phyloP scores from a whole-genome alignment of 2,113 vertebrate genomes.

The Protobothrops mucrosquamatus region DNA sequence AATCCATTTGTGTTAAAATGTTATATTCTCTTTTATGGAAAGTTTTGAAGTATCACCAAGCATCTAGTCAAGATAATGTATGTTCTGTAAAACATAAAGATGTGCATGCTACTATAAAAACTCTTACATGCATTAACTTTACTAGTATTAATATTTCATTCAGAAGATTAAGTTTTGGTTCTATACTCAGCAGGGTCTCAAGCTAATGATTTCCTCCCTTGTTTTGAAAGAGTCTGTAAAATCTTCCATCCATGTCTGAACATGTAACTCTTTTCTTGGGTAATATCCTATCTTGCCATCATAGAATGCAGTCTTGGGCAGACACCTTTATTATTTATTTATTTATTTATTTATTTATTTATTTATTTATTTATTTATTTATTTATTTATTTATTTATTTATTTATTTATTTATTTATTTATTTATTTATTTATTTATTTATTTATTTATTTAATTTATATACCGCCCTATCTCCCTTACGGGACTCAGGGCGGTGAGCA shows the following conservation, averaged over 20 bases:
- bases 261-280: not conserved
- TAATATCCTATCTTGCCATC: fast-evolving
- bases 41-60: not conserved
- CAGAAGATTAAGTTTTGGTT: slow-evolving; percentile 51
- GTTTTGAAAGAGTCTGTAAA: slow-evolving; percentile 26
- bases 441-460: too few relatives aligned
- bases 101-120: slow-evolving; percentile 25
- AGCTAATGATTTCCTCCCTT: slow-evolving; percentile 10
- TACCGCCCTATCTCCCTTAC: too few relatives aligned
- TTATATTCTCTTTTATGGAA: not conserved
- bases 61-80: not conserved
- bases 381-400: too few relatives aligned
- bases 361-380: too few relatives aligned
- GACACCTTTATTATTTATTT: too few relatives aligned
- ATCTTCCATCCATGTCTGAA: slow-evolving; percentile 45
- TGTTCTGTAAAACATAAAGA: slow-evolving; percentile 26
- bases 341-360: too few relatives aligned
- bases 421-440: too few relatives aligned
- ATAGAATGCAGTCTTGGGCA: not conserved
- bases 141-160: slow-evolving; percentile 60
- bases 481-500: too few relatives aligned
- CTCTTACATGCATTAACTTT: slow-evolving; percentile 51
- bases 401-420: too few relatives aligned
- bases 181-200: slow-evolving; percentile 18
- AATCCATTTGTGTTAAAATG: not conserved